Percentiles rank a stretch among this genome's conserved stretches.
Evolutionary conservation across 2,113 vertebrate species (phyloP).

Genomic region (Trichomycterus rosablanca): DNA sequence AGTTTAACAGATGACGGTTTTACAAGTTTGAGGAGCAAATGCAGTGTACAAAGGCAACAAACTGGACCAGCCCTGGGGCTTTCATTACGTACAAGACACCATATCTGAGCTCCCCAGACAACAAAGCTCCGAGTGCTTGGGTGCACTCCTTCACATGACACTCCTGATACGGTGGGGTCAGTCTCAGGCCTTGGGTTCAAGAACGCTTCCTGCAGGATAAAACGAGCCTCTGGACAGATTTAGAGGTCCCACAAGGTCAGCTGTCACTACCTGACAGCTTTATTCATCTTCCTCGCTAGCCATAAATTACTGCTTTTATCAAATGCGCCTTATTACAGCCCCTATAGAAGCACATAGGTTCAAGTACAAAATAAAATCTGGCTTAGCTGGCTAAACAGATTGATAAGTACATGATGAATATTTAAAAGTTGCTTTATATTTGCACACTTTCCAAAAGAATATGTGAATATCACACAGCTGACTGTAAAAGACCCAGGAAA

Average conservation of each 20-base stretch:
- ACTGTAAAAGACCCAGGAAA: slow-evolving; percentile 16
- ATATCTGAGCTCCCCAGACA: slow-evolving; percentile 25
- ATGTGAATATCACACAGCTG: slow-evolving; percentile 47
- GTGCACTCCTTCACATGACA: slow-evolving; percentile 35
- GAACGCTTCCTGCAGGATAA: slow-evolving; percentile 42
- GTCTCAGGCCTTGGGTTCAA: slow-evolving; percentile 19
- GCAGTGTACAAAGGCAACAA: slow-evolving; percentile 5
- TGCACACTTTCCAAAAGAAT: slow-evolving; percentile 31
- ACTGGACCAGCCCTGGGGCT: slow-evolving; percentile 3
- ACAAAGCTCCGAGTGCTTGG: not conserved
- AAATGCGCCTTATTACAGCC: slow-evolving; percentile 59
- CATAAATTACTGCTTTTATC: slow-evolving; percentile 61
- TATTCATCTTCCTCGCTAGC: slow-evolving; percentile 53
- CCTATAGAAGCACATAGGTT: slow-evolving; percentile 51
- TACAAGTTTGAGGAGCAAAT: slow-evolving; percentile 21
- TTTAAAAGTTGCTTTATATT: slow-evolving; percentile 53
- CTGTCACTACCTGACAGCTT: slow-evolving; percentile 68
- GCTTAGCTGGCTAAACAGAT: slow-evolving; percentile 47
- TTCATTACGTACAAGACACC: slow-evolving; percentile 29
- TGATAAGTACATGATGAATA: slow-evolving; percentile 44
- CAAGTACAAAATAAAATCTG: slow-evolving; percentile 56
- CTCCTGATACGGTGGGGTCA: slow-evolving; percentile 30
- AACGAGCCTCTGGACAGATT: slow-evolving; percentile 51
- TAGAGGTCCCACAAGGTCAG: slow-evolving; percentile 60
- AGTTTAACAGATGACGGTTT: slow-evolving; percentile 27